Conservation (phyloP, 2,797 vertebrate genomes). For the Macrochelys suwanniensis region DNA sequence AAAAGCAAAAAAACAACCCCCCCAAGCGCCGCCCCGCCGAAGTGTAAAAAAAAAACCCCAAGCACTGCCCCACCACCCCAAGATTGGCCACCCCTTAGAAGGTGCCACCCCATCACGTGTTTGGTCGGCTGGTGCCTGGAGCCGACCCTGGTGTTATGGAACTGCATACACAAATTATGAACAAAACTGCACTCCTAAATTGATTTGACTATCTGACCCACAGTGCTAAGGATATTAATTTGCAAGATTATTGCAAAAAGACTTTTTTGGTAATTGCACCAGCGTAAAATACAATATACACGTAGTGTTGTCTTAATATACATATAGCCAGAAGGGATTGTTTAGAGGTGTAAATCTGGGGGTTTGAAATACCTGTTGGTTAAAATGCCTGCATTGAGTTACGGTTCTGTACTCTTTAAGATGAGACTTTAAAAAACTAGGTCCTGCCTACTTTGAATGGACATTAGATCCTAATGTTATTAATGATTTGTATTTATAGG, state of each 20-base stretch:
- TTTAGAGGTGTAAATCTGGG: not conserved
- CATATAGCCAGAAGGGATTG: not conserved
- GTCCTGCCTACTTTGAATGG: conserved; percentile 45
- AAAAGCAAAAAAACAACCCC: no score
- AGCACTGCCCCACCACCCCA: no score
- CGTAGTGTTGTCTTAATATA: not conserved
- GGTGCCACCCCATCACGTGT: no score
- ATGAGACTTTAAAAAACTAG: conserved; percentile 18
- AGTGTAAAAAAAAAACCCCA: no score
- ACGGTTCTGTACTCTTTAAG: conserved; percentile 36
- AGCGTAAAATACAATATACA: not conserved
- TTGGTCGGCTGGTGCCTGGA: no score
- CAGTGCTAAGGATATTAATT: conserved; percentile 2
- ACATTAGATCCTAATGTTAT: conserved; percentile 51
- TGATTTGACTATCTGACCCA: conserved; percentile 1
- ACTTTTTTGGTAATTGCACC: not conserved
- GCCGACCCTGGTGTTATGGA: not conserved
- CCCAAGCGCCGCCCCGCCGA: no score
- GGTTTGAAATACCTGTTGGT: not conserved
- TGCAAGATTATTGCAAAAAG: not conserved
- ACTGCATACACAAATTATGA: no score
- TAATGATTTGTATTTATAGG: conserved; percentile 47
- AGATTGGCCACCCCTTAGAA: no score
- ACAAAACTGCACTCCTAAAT: not conserved
- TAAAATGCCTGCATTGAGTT: conserved; percentile 5